Base-by-base conservation (phyloP, 2,797 vertebrate genomes). In the Sebastes umbrosus region DNA sequence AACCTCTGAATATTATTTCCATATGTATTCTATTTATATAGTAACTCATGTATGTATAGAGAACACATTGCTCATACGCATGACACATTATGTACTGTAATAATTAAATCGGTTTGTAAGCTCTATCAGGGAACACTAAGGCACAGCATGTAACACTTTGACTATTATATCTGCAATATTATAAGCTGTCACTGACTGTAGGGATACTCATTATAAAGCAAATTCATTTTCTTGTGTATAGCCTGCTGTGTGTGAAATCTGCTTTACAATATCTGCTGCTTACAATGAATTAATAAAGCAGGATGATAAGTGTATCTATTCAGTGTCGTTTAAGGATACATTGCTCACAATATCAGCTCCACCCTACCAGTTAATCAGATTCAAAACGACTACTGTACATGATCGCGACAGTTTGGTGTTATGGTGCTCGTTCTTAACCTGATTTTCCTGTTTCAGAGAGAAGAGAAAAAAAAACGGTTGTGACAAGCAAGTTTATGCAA, bases 391-490 rank as follows among this genome's bases (percentile, higher is more conserved):
- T 10, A 22, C 46, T 50, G 46, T 52, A 3, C 3, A n/a, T 29
- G 5, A 59, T 9, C 8, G 8, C 4, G 8, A 64, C 70, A 27
- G 36, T 58, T 64, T 68, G 25, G 8, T 27, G 29, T 65, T 46
- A 68, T 27, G 16, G 27, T 20, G 36, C 20, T 31, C 2, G 3
- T 27, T 36, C 20, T 10, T 57, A 71, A 81, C 83, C 50, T 29
- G 74, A 71, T 62, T 76, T 87, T 79, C 77, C 62, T 66, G 80
- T 85, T 87, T 67, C 22, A 46, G 29, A 31, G 14, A 6, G 27
- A 66, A 4, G 50, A 24, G 39, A 1, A 6, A 43, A 43, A 8
- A 8, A 39, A 65, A 60, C 2, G 0, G 9, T 58, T 54, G n/a
- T 25, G 36, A 39, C 24, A 55, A 36, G 22, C 43, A 69, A 18